phyloP scores from a whole-genome alignment of 2,797 vertebrate genomes.

The Cyclura pinguis region DNA sequence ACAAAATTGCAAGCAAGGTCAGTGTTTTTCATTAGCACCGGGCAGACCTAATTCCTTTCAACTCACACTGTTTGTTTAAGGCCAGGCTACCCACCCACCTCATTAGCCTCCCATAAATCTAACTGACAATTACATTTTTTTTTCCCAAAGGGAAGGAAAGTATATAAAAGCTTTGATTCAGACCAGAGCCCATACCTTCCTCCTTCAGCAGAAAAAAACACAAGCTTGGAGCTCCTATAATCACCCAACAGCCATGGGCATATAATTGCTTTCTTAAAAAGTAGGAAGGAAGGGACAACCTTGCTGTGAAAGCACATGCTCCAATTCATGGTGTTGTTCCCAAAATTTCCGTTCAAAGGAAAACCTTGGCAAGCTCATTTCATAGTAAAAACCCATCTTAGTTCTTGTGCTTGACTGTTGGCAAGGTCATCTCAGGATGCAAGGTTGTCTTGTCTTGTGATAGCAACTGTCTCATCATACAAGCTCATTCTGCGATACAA shows the following conservation, averaged over 20 bases:
- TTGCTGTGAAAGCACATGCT: neutral
- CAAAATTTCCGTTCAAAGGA: neutral
- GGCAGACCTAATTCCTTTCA: conserved; percentile 37
- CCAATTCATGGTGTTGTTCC: neutral
- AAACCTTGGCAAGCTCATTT: neutral
- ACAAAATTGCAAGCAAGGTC: neutral
- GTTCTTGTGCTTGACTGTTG: neutral
- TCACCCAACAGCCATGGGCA: neutral
- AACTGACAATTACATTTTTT: neutral
- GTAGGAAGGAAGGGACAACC: neutral
- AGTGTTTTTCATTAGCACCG: conserved; percentile 30
- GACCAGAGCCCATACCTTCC: neutral
- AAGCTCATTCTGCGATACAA: no score
- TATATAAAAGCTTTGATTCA: conserved; percentile 4
- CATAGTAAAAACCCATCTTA: no score
- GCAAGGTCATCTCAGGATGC: neutral
- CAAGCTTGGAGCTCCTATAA: neutral
- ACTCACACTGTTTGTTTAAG: conserved; percentile 36
- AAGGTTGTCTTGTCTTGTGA: neutral
- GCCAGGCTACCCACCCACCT: conserved; percentile 30
- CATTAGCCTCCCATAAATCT: conserved; percentile 50
- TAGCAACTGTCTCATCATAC: no score
- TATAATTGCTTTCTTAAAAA: neutral
- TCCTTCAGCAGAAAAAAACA: neutral
- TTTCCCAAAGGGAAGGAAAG: conserved; percentile 19